These are phyloP conservation scores for Pithys albifrons DNA, from an alignment of 2,113 vertebrate species.

Conservation along the genomic window DNA sequence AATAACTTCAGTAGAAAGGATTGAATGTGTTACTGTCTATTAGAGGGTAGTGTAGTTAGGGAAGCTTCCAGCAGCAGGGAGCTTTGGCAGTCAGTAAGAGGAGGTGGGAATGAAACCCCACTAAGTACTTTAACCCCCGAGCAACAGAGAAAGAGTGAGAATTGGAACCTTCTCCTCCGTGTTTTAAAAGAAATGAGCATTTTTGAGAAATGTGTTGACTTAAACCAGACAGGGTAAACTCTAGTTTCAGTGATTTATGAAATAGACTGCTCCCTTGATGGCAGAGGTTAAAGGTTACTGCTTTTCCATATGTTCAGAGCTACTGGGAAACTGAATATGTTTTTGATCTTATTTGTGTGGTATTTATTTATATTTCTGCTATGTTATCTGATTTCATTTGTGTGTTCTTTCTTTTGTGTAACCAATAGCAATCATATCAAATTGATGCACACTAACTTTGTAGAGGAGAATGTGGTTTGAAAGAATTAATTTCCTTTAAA, in stretches of 20 bases:
- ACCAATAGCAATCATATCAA: background rate
- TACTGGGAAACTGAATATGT: background rate
- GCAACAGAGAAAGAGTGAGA: background rate
- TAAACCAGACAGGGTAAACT: background rate
- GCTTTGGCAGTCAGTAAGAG: background rate
- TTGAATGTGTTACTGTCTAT: background rate
- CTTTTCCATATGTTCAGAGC: background rate
- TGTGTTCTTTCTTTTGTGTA: background rate
- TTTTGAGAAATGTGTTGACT: background rate
- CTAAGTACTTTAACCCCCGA: background rate
- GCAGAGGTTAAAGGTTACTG: background rate
- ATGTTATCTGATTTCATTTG: background rate
- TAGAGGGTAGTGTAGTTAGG: background rate
- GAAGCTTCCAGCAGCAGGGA: background rate
- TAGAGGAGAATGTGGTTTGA: background rate
- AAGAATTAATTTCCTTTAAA: conserved; percentile 18
- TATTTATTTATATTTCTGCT: background rate
- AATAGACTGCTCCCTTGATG: background rate
- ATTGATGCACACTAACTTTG: background rate
- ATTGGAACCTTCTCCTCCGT: rapidly evolving
- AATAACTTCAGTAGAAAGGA: background rate
- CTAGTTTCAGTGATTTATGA: background rate
- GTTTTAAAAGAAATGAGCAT: background rate
- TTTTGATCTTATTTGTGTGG: background rate
- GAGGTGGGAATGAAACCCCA: background rate